Evolutionary conservation across 2,888 invertebrate genomes (phyloP), one percentile per base, ranked within the genome.

Genomic region (Tetragonisca angustula): DNA sequence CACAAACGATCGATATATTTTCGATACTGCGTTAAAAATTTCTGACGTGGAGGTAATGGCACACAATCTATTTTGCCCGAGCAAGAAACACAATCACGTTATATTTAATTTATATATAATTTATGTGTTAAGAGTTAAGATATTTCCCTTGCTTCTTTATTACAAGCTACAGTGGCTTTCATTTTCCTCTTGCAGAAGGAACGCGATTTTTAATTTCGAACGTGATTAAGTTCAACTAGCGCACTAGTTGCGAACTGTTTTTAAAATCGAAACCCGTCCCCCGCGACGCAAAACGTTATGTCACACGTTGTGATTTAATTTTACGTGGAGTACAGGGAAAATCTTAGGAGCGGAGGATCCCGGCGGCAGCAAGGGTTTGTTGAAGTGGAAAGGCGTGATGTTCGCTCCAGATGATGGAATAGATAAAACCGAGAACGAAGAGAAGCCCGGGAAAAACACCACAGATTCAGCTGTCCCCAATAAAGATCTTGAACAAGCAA

Each of bases 321-420:
- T 71, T 74, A 49, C 52, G n/a, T 76, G 19, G 49, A 69, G 27
- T 32, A 15, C 86, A 94, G 93, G 94, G 67, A 93, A 93, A 89
- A 86, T 94, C 74, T 86, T 93, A 77, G 93, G 93, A 56, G 91
- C 89, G 9, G 94, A 95, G 43, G 94, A 95, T 84, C 93, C 95
- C 94, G 95, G 93, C 27, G 96, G 94, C 70, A 94, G 93, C 78
- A 94, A 96, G 88, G 96, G 96, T 72, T 95, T 97, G 91, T 95
- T 97, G 90, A 97, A 97, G 95, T 97, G 97, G 97, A 97, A 97
- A 94, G 97, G 97, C 71, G 96, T 97, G 68, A 96, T 97, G 87
- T 95, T 97, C 91, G 96, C 97, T 27, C 96, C 97, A 5, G 96
- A 96, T 87, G 96, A 96, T 89, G 96, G 96, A 88, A 95, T 92